Base-by-base conservation (phyloP, 2,888 invertebrate species). In the Tortrix viridana region DNA sequence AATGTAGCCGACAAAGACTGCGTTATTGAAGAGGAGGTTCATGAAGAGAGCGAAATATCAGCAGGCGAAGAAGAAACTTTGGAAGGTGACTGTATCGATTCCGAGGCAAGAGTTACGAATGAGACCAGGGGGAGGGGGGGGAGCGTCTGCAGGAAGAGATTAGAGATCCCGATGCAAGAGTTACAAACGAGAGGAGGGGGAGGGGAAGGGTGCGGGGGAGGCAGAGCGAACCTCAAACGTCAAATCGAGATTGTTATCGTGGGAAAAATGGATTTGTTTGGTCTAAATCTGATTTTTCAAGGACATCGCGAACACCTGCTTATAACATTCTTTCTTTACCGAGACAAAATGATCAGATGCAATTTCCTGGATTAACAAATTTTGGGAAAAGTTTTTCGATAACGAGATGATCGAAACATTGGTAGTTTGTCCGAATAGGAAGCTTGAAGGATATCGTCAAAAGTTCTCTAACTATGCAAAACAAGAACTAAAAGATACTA, bases 401-500 rank as follows among this genome's bases (percentile, higher is more conserved):
- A 26, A 0, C 50, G 50, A 20, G 50, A 52, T 38, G 50, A 38
- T 52, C 37, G 50, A 38, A 38, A 26, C 50, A 26, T 26, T 53
- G 32, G 53, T 53, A 41, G 16, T 41, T 9, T 22, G 41, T 53
- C 41, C 53, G 12, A 53, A 53, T 22, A 53, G n/a, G 53, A 53
- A 53, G 53, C 53, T 53, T 53, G 23, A 53, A 53, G 53, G 16
- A 5, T 41, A 22, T 53, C 53, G 53, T 41, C 16, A 41, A 22
- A 41, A 53, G 41, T 53, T 53, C 22, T 41, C 41, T 7, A 53
- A 26, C 53, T 53, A 41, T 38, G 22, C 32, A 41, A 53, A 53
- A 41, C 22, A 53, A n/a, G 55, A 66, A 53, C 19, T 69, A 20
- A 43, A 50, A 62, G 56, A 67, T 37, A 19, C 62, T 3, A 54